A percentile compares a stretch with the other conserved stretches of the same genome.
Conservation (phyloP, 1,140 invertebrate species). For the Drosophila ironensis region DNA sequence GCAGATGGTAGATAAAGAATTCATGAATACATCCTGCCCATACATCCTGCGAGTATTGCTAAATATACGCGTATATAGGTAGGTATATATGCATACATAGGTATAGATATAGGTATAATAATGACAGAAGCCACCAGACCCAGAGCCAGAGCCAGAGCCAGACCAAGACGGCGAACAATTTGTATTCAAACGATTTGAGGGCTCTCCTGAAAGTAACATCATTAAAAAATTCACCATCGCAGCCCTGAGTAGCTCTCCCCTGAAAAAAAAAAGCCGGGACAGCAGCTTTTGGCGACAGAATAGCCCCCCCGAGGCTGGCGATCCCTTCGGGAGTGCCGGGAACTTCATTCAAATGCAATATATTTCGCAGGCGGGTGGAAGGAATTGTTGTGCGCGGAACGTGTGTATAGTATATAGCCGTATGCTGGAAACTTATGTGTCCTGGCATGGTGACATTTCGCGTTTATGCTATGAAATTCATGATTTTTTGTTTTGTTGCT, state of each 20-base stretch:
- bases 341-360: constrained; percentile 33
- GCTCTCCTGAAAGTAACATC: constrained; percentile 44
- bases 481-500: not conserved
- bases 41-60: constrained; percentile 22
- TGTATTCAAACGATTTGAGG: constrained; percentile 64
- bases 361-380: constrained; percentile 10
- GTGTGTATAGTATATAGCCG: not conserved
- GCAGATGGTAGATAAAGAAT: constrained; percentile 64
- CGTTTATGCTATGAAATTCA: constrained; percentile 22
- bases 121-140: too few relatives aligned
- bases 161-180: constrained; percentile 38
- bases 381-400: not conserved
- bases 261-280: too few relatives aligned
- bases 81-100: not conserved
- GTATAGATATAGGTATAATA: not conserved
- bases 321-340: constrained; percentile 14
- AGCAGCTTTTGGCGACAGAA: constrained; percentile 2
- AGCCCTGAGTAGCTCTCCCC: constrained; percentile 38
- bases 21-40: constrained; percentile 49
- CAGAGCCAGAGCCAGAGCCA: too few relatives aligned
- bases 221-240: constrained; percentile 43
- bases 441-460: constrained; percentile 15
- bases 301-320: constrained; percentile 19
- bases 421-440: not conserved
- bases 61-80: not conserved